Evolutionary conservation across 1,140 invertebrate species (phyloP), one percentile per base, ranked within the genome.

Genomic region (Drosophila kikkawai): DNA sequence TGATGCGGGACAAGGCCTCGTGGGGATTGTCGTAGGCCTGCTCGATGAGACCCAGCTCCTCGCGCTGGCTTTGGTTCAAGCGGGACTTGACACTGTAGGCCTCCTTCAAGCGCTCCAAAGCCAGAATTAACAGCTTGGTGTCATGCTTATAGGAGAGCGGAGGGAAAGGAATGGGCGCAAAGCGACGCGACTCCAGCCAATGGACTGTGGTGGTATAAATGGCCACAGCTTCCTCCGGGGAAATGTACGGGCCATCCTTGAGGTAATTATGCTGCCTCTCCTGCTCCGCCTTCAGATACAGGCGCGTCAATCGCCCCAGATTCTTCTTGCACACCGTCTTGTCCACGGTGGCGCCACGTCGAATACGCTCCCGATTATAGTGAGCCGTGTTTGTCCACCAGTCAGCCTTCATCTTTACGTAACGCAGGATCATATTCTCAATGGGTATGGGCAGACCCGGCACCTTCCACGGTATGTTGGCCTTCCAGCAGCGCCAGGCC

Each of bases 301-400:
- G 94, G 58, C 99, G 95, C 1, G 99, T 99, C 7, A 99, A 94
- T 32, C 99, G 95, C 8, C 99, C 99, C 47, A 99, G 95, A 94
- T 99, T 99, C 94, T 99, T 99, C 93, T 99, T 99, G 93, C 99
- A 99, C 0, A 99, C 99, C 2, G 99, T 99, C 93, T 99, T 99
- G 93, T 99, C 99, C 19, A 99, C 99, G 2, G 98, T 99, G 17
- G 97, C 98, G 41, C 98, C 98, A 67, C 97, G 95, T 2, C 98
- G 95, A 45, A 99, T 98, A 80, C 99, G 95, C 93, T 99, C 99
- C 29, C 99, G 95, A 94, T 99, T 99, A 93, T 99, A 99, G 94
- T 99, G 99, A 3, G 99, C 99, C 1, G 99, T 99, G 93, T 99
- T 99, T 0, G 99, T 99, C 99, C 99, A 99, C 99, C 99, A 99